Conservation (phyloP, 2,113 vertebrate species). For the Cyphomyrus plagiostoma region DNA sequence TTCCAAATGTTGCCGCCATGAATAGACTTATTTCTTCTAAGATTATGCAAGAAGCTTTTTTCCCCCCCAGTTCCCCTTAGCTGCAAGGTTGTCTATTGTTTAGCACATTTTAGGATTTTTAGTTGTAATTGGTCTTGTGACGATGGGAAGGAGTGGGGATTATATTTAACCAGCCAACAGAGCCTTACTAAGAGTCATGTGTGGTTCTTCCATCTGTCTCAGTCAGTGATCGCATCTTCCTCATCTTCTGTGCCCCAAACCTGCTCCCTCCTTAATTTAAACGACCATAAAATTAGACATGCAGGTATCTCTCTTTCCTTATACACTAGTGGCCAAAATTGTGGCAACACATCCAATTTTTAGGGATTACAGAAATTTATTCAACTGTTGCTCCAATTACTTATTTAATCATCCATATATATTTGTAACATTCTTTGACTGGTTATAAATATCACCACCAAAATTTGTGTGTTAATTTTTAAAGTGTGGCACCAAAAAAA, state of each 20-base stretch:
- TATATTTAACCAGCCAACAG: not conserved
- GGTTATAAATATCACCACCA: too few relatives aligned
- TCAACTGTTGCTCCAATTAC: too few relatives aligned
- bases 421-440: too few relatives aligned
- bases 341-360: too few relatives aligned
- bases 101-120: not conserved
- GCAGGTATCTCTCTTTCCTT: not conserved
- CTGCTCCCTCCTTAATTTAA: not conserved
- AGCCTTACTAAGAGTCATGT: constrained; percentile 14
- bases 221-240: not conserved
- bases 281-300: not conserved
- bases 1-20: not conserved
- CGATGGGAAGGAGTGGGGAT: not conserved
- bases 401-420: too few relatives aligned
- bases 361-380: too few relatives aligned
- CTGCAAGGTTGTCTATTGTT: not conserved
- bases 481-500: not conserved
- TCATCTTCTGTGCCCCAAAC: not conserved
- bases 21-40: constrained; percentile 4
- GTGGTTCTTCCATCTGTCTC: not conserved
- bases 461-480: too few relatives aligned
- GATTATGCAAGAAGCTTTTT: constrained; percentile 11
- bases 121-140: constrained; percentile 9
- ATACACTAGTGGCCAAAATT: too few relatives aligned
- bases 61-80: not conserved